Percentiles rank a stretch among this genome's conserved stretches.
phyloP scores from a whole-genome alignment of 2,797 vertebrate genomes.

The Amblyraja radiata region DNA sequence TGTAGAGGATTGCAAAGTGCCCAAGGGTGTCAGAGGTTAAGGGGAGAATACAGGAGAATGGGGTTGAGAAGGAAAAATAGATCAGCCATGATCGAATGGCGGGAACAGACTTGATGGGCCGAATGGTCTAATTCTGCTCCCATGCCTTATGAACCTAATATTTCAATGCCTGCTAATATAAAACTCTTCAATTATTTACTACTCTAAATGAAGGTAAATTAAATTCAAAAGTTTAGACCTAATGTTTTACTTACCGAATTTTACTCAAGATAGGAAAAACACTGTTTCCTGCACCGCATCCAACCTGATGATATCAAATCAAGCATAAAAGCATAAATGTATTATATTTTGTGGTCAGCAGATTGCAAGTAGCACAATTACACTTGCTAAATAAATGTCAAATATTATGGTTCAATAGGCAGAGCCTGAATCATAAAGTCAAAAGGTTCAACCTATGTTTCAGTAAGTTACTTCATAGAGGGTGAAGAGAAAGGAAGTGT shows the following conservation, averaged over 20 bases:
- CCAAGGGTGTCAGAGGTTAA: too few relatives aligned
- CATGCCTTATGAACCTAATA: background rate
- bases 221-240: background rate
- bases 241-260: slow-evolving; percentile 63
- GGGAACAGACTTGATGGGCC: too few relatives aligned
- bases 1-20: too few relatives aligned
- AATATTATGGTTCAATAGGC: background rate
- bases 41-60: too few relatives aligned
- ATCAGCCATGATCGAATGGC: too few relatives aligned
- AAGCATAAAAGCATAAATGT: slow-evolving; percentile 10
- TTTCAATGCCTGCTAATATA: background rate
- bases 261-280: slow-evolving; percentile 77
- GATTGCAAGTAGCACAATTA: background rate
- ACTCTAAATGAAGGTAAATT: background rate
- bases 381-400: background rate
- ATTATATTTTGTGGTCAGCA: background rate
- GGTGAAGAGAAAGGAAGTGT: background rate
- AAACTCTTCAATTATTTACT: background rate
- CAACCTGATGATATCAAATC: slow-evolving; percentile 65
- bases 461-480: background rate
- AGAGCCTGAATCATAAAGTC: background rate
- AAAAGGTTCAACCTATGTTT: background rate
- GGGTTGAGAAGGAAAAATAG: too few relatives aligned
- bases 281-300: slow-evolving; percentile 87
- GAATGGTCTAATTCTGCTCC: too few relatives aligned